Evolutionary conservation across 2,888 invertebrate genomes (phyloP).

Genomic region (Xanthorhoe designata): DNA sequence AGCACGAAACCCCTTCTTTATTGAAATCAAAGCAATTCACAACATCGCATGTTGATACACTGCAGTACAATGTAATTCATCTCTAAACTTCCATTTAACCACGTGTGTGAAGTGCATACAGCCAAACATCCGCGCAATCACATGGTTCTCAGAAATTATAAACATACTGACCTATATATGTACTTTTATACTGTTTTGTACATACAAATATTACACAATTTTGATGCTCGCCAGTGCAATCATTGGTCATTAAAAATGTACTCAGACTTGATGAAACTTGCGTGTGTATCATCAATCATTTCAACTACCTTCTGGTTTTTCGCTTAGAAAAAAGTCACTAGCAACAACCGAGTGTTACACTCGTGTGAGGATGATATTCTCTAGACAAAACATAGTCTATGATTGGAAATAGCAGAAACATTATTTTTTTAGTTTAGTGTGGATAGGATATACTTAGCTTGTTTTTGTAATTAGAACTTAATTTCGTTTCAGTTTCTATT

Average conservation of each 20-base stretch:
- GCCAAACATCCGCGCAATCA: constrained; percentile 77
- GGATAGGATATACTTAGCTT: too few relatives aligned
- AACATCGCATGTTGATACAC: constrained; percentile 41
- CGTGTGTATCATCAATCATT: constrained; percentile 42
- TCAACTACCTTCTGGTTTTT: constrained; percentile 30
- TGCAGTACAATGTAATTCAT: constrained; percentile 65
- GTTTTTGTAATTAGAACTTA: too few relatives aligned
- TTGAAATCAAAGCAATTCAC: constrained; percentile 30
- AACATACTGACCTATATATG: constrained; percentile 76
- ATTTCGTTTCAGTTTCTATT: neutral
- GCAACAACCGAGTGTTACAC: neutral
- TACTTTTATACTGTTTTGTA: constrained; percentile 60
- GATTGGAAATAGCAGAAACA: too few relatives aligned
- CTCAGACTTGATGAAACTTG: constrained; percentile 57
- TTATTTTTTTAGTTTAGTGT: too few relatives aligned
- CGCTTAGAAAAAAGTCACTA: constrained; percentile 8
- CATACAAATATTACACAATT: constrained; percentile 77
- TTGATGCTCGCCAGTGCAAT: constrained; percentile 63
- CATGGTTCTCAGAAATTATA: constrained; percentile 77
- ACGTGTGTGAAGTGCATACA: constrained; percentile 60
- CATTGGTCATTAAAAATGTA: constrained; percentile 53
- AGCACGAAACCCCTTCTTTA: constrained; percentile 2
- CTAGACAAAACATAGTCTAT: too few relatives aligned
- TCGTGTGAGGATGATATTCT: neutral
- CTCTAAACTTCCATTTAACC: constrained; percentile 62